Evolutionary conservation across 2,797 vertebrate genomes (phyloP).

Genomic region (Loris lydekkerianus): DNA sequence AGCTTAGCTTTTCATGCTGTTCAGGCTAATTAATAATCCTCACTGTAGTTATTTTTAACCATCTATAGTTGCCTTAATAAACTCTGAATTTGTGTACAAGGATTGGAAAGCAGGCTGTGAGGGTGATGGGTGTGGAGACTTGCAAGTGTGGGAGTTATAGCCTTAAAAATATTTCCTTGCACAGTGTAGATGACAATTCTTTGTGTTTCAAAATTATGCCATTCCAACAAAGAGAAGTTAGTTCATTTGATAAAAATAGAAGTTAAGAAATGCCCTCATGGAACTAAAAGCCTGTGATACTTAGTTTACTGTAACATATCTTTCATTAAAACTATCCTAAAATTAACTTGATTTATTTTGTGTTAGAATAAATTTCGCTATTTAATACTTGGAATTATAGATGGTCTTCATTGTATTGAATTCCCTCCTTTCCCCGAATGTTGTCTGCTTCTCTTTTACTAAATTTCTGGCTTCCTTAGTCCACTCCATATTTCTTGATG

Average conservation of each 20-base stretch:
- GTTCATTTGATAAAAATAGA: slow-evolving; percentile 36
- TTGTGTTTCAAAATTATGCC: slow-evolving; percentile 3
- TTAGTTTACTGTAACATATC: slow-evolving; percentile 13
- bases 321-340: slow-evolving; percentile 46
- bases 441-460: slow-evolving; percentile 21
- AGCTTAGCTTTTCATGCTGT: not conserved
- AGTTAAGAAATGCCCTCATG: not conserved
- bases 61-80: not conserved
- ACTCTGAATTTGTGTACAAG: not conserved
- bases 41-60: slow-evolving; percentile 10
- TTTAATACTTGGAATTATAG: slow-evolving; percentile 60
- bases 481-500: slow-evolving; percentile 40
- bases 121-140: not conserved
- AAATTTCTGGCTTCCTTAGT: not conserved
- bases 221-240: slow-evolving; percentile 5
- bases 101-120: not conserved
- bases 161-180: not conserved
- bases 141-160: not conserved
- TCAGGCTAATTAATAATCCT: not conserved
- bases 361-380: slow-evolving; percentile 56
- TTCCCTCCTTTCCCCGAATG: slow-evolving; percentile 7
- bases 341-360: slow-evolving; percentile 61
- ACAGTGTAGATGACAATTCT: slow-evolving; percentile 6
- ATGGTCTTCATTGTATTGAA: not conserved
- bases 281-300: not conserved